Percentiles rank a stretch among this genome's conserved stretches.
phyloP scores from a whole-genome alignment of 2,797 vertebrate genomes.

The Clarias pachynema region DNA sequence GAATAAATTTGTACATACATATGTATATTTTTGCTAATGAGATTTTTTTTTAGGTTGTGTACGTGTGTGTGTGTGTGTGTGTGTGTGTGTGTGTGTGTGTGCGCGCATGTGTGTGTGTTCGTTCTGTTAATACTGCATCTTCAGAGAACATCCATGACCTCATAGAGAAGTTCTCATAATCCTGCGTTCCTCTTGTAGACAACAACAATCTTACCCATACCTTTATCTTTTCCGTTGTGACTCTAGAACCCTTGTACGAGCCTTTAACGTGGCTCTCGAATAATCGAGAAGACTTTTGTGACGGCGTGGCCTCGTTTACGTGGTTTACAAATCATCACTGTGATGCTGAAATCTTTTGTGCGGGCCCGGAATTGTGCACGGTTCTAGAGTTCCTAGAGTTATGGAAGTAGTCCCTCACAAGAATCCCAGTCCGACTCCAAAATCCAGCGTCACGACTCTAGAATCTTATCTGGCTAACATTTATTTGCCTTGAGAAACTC shows the following conservation, averaged over 20 bases:
- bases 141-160: not conserved
- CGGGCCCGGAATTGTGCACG: no score
- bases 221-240: not conserved
- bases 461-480: no score
- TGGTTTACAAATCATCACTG: not conserved
- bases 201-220: not conserved
- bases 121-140: not conserved
- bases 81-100: not conserved
- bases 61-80: not conserved
- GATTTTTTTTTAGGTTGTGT: not conserved
- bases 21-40: constrained; percentile 49
- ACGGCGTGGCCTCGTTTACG: no score
- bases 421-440: not conserved
- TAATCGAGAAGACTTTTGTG: not conserved
- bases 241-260: not conserved
- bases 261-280: not conserved
- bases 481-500: not conserved
- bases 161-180: not conserved
- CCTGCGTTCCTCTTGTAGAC: not conserved
- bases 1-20: constrained; percentile 24
- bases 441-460: not conserved
- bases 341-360: not conserved
- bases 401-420: not conserved
- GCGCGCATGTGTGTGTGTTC: not conserved
- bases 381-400: not conserved